phyloP scores from a whole-genome alignment of 2,113 vertebrate species.

The Tetraodon nigroviridis region DNA sequence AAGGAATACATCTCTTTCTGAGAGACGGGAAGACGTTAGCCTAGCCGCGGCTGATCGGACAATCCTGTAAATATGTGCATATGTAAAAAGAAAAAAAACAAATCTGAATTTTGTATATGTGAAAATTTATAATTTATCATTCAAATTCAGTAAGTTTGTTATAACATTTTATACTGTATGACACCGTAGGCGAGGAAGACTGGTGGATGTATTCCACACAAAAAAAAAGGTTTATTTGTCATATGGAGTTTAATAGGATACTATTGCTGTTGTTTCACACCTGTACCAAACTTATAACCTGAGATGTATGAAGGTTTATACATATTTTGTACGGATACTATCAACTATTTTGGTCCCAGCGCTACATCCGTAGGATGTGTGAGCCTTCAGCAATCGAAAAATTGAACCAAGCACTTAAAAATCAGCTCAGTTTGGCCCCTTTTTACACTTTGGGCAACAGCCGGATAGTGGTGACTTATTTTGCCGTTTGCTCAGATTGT shows the following conservation, averaged over 20 bases:
- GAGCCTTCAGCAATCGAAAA: slow-evolving; percentile 39
- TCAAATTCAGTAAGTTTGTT: slow-evolving; percentile 71
- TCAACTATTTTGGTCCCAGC: slow-evolving; percentile 53
- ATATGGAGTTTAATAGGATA: slow-evolving; percentile 38
- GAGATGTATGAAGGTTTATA: slow-evolving; percentile 67
- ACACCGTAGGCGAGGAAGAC: slow-evolving; percentile 60
- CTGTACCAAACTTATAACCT: slow-evolving; percentile 65
- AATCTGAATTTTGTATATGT: slow-evolving; percentile 68
- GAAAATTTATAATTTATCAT: slow-evolving; percentile 75
- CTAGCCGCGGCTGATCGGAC: slow-evolving; percentile 4
- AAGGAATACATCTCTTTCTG: slow-evolving; percentile 94
- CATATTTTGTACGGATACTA: slow-evolving; percentile 63
- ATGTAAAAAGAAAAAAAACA: slow-evolving; percentile 49
- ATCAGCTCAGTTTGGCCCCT: slow-evolving; percentile 29
- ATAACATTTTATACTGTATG: slow-evolving; percentile 69
- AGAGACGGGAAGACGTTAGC: slow-evolving; percentile 19
- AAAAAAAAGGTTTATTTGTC: slow-evolving; percentile 37
- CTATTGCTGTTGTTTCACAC: slow-evolving; percentile 56
- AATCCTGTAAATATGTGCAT: slow-evolving; percentile 62
- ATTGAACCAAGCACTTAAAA: slow-evolving; percentile 68
- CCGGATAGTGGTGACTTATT: slow-evolving; percentile 20
- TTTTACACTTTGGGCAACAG: slow-evolving; percentile 26
- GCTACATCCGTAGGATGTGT: slow-evolving; percentile 26
- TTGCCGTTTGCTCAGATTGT: slow-evolving; percentile 1
- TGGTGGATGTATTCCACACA: slow-evolving; percentile 48